These are phyloP conservation scores for Chionodraco myersi DNA, from an alignment of 2,113 vertebrate genomes.

Conservation along the genomic window DNA sequence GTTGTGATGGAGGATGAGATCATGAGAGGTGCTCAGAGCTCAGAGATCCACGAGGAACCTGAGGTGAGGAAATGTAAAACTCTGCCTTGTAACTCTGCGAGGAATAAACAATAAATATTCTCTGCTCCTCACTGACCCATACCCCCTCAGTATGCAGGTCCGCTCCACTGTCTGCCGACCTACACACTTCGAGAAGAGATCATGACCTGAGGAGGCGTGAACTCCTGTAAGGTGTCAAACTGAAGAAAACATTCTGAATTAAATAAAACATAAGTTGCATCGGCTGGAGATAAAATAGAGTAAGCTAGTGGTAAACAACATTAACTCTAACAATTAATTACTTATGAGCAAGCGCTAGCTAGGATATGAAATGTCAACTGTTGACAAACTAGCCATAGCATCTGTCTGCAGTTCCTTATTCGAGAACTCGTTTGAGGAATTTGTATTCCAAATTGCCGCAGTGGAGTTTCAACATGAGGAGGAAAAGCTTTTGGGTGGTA, in stretches of 20 bases:
- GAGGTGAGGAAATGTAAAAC: not conserved
- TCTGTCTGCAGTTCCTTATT: not conserved
- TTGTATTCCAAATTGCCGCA: not conserved
- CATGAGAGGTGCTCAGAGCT: not conserved
- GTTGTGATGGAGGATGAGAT: too few relatives aligned
- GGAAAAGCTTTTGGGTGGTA: not conserved
- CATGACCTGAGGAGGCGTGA: not conserved
- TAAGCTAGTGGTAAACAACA: not conserved
- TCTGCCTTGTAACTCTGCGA: not conserved
- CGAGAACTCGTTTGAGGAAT: not conserved
- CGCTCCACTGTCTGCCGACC: not conserved
- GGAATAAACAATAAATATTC: not conserved
- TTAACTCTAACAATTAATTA: not conserved
- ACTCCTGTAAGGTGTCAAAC: not conserved
- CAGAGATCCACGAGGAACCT: not conserved
- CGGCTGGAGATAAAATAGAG: not conserved
- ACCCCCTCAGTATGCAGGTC: not conserved
- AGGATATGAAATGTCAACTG: too few relatives aligned
- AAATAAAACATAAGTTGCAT: conserved; percentile 15
- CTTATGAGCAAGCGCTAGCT: not conserved
- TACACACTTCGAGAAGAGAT: not conserved
- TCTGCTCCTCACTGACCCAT: not conserved
- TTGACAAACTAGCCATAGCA: not conserved
- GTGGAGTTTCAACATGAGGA: not conserved
- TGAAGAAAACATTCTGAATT: not conserved